These are phyloP conservation scores for Galaxias olidus DNA, from an alignment of 2,797 vertebrate species.

Conservation along the genomic window DNA sequence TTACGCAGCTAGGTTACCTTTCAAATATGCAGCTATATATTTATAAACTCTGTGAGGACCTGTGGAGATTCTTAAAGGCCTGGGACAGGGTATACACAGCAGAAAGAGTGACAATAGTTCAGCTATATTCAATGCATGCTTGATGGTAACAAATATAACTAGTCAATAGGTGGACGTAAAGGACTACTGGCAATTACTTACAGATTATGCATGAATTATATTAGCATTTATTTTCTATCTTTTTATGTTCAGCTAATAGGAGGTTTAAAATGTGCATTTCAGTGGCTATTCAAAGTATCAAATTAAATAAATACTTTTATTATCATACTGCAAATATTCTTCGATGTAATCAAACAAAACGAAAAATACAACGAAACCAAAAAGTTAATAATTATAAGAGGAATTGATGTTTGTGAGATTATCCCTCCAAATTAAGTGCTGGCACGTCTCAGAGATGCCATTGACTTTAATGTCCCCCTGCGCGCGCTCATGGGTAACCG, in stretches of 20 bases:
- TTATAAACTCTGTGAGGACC: constrained; percentile 64
- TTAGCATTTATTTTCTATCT: no score
- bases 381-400: constrained; percentile 67
- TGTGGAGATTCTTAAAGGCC: constrained; percentile 66
- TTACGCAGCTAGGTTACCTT: constrained; percentile 82
- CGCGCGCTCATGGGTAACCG: constrained; percentile 66
- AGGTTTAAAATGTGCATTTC: no score
- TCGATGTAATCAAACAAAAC: not conserved
- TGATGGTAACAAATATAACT: constrained; percentile 4
- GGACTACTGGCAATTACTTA: no score
- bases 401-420: constrained; percentile 59
- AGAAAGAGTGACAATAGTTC: constrained; percentile 27
- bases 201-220: no score
- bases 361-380: constrained; percentile 2
- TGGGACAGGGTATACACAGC: constrained; percentile 33
- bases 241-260: no score
- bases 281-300: no score
- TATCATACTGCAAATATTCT: not conserved
- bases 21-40: constrained; percentile 77
- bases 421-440: constrained; percentile 64
- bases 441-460: constrained; percentile 69
- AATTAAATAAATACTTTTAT: no score
- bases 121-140: constrained; percentile 4
- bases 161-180: not conserved
- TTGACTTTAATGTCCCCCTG: constrained; percentile 66